These are phyloP conservation scores for Beaufortia kweichowensis DNA, from an alignment of 2,113 vertebrate species.

Conservation along the genomic window DNA sequence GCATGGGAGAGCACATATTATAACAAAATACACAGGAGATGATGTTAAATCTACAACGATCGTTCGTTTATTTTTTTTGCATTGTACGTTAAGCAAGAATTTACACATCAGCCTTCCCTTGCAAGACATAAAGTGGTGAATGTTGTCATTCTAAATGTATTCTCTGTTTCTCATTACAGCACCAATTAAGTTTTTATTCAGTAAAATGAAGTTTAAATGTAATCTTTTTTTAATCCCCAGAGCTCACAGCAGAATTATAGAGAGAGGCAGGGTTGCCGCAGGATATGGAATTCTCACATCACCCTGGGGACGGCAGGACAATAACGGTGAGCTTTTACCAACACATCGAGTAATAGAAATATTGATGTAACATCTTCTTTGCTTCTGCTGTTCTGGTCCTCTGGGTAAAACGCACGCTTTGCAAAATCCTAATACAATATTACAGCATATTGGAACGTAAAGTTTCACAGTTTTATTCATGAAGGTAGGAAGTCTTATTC, in stretches of 20 bases:
- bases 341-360: slow-evolving; percentile 49
- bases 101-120: too few species aligned
- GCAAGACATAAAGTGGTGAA: not conserved
- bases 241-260: slow-evolving; percentile 29
- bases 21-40: too few species aligned
- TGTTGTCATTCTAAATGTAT: not conserved
- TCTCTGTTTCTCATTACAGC: slow-evolving; percentile 27
- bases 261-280: slow-evolving; percentile 3
- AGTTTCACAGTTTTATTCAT: slow-evolving; percentile 40
- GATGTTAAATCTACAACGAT: too few species aligned
- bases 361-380: slow-evolving; percentile 49
- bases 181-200: slow-evolving; percentile 3
- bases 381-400: slow-evolving; percentile 43
- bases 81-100: too few species aligned
- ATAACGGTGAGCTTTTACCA: slow-evolving; percentile 41
- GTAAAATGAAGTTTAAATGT: slow-evolving; percentile 37
- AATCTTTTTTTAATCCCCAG: slow-evolving; percentile 28
- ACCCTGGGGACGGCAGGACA: slow-evolving; percentile 44
- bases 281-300: slow-evolving; percentile 39
- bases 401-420: slow-evolving; percentile 26
- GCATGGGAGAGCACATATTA: too few species aligned
- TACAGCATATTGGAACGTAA: slow-evolving; percentile 50
- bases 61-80: too few species aligned
- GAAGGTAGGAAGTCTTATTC: not conserved
- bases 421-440: slow-evolving; percentile 44